phyloP scores from a whole-genome alignment of 1,140 invertebrate species.

The Drosophila tsacasi region DNA sequence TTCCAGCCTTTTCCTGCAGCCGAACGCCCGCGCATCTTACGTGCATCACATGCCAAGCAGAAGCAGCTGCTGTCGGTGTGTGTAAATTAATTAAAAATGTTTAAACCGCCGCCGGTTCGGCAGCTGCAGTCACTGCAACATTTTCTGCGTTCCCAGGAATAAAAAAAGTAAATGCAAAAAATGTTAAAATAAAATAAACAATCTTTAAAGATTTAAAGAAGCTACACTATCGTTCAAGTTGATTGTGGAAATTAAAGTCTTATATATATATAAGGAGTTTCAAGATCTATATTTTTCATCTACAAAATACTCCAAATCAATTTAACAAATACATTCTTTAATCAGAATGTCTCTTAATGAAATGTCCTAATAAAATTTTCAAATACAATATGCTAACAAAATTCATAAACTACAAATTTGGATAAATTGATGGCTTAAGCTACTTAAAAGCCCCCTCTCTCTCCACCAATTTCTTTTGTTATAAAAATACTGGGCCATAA shows the following conservation, averaged over 20 bases:
- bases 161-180: background rate
- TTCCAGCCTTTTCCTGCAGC: constrained; percentile 1
- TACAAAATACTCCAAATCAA: background rate
- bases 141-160: constrained; percentile 5
- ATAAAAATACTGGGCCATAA: constrained; percentile 18
- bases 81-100: constrained; percentile 77
- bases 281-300: background rate
- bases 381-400: too few species aligned
- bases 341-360: background rate
- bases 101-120: constrained; percentile 61
- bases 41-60: constrained; percentile 70
- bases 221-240: background rate
- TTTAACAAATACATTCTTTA: background rate
- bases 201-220: constrained; percentile 10
- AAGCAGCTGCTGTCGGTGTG: constrained; percentile 70
- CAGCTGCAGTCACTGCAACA: constrained; percentile 42
- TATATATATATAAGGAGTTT: background rate
- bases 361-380: too few species aligned
- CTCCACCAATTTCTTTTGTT: background rate
- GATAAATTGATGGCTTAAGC: background rate
- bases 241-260: background rate
- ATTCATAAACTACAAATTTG: constrained; percentile 10
- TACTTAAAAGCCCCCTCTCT: background rate
- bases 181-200: background rate
- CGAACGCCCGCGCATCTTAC: constrained; percentile 55